Conservation (phyloP, 1,140 invertebrate species). For the Leptoteleia sp. region DNA sequence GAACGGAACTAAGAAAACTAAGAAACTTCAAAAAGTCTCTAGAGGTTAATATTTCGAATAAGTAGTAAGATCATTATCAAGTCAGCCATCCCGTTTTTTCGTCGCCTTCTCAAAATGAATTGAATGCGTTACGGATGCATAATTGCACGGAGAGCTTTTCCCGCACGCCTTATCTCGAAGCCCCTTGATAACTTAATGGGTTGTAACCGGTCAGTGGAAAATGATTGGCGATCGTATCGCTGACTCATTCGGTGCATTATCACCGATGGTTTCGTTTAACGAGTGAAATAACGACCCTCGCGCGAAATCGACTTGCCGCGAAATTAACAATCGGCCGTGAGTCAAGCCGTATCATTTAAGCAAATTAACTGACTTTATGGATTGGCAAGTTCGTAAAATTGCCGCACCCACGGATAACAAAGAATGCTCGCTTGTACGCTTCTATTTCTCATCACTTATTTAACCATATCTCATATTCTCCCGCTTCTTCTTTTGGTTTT, state of each 20-base stretch:
- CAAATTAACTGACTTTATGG: conserved; percentile 75
- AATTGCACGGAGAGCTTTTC: too few species aligned
- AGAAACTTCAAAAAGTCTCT: too few species aligned
- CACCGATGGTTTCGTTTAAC: conserved; percentile 49
- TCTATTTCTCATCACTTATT: conserved; percentile 61
- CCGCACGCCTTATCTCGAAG: too few species aligned
- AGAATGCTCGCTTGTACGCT: conserved; percentile 9
- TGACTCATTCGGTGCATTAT: conserved; percentile 14
- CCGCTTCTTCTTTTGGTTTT: too few species aligned
- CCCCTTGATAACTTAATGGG: conserved; percentile 2
- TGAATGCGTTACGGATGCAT: too few species aligned
- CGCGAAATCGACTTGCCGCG: conserved; percentile 29
- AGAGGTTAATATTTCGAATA: too few species aligned
- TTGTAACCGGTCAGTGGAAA: conserved; percentile 20
- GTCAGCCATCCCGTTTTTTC: too few species aligned
- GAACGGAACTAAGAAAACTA: too few species aligned
- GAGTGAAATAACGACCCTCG: conserved; percentile 59
- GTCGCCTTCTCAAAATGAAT: too few species aligned
- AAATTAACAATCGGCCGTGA: conserved; percentile 65
- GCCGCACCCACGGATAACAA: conserved; percentile 59
- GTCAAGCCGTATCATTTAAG: conserved; percentile 64
- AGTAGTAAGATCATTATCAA: too few species aligned
- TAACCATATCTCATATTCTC: conserved; percentile 49
- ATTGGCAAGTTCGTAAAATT: conserved; percentile 74
- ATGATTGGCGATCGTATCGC: conserved; percentile 12